Evolutionary conservation across 2,888 invertebrate genomes (phyloP), one percentile per base, ranked within the genome.

Genomic region (Parascotia fuliginaria): DNA sequence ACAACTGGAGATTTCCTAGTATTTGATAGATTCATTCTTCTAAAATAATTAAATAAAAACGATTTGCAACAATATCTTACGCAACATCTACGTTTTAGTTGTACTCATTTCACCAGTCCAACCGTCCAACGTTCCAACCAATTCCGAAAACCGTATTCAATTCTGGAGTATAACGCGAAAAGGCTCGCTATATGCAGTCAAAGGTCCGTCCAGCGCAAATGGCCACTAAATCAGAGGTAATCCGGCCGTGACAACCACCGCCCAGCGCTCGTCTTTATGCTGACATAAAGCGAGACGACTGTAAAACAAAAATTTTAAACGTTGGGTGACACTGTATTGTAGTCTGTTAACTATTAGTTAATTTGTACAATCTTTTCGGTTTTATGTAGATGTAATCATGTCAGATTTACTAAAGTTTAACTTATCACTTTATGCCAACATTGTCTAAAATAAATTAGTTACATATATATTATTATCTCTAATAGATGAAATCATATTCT

Each of bases 161-260:
- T 60, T 45, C 33, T 39, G 37, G 40, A 46, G 38, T 64, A 54
- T 56, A 55, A 45, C 13, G 29, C 32, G 9, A 58, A 52, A 55
- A 54, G 51, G 53, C 45, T 56, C 52, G 54, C 45, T 57, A 55
- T 50, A 42, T 31, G 14, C 54, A 56, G 69, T 70, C 72, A 72
- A 74, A 73, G 66, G 65, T 67, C 49, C 61, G 56, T 53, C 60
- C 59, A 51, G 52, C 47, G 67, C 71, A 64, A 75, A 77, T 73
- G 70, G 73, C 73, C 73, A 76, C 75, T 85, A 85, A 85, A 85
- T 84, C 85, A 82, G 73, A 44, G 43, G 78, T 85, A 83, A 85
- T 83, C 81, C 78, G 74, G 42, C 60, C 74, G 63, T 74, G 81
- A 70, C 78, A 74, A 69, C 71, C 71, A 56, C 65, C 73, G 66